These are phyloP conservation scores for Aphelinus certus DNA, from an alignment of 1,140 invertebrate species.

Conservation along the genomic window DNA sequence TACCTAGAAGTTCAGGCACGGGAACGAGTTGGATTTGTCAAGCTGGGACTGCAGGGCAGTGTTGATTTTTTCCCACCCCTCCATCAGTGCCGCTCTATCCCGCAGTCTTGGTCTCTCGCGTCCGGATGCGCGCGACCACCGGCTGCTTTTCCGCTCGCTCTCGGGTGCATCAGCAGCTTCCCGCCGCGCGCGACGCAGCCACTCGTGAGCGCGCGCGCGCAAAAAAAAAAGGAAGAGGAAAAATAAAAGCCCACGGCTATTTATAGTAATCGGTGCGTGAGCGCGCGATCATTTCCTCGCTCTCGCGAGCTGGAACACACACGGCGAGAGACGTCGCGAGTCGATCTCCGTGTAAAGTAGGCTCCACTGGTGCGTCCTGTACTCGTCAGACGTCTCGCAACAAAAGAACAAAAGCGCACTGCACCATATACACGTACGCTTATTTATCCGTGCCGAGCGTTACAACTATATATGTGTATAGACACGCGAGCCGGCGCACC, in stretches of 20 bases:
- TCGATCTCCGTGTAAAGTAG: neutral
- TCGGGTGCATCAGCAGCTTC: neutral
- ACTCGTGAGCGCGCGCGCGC: neutral
- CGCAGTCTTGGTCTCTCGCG: no score
- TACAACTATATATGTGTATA: no score
- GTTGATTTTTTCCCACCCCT: no score
- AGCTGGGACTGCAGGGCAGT: no score
- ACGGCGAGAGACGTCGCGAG: neutral
- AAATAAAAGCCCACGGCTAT: neutral
- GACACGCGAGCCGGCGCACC: no score
- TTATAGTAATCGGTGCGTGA: neutral
- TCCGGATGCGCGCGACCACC: neutral
- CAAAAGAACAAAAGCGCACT: conserved; percentile 2
- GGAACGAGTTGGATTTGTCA: no score
- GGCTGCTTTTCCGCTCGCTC: neutral
- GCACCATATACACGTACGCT: neutral
- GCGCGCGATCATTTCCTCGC: neutral
- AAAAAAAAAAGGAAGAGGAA: neutral
- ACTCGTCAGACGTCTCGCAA: neutral
- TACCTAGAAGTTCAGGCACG: no score
- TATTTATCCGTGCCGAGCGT: no score
- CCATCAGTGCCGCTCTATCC: no score
- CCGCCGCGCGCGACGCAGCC: no score
- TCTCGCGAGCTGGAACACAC: neutral
- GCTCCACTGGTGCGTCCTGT: no score